Conservation (phyloP, 2,888 invertebrate species). For the Diplazon laetatorius region DNA sequence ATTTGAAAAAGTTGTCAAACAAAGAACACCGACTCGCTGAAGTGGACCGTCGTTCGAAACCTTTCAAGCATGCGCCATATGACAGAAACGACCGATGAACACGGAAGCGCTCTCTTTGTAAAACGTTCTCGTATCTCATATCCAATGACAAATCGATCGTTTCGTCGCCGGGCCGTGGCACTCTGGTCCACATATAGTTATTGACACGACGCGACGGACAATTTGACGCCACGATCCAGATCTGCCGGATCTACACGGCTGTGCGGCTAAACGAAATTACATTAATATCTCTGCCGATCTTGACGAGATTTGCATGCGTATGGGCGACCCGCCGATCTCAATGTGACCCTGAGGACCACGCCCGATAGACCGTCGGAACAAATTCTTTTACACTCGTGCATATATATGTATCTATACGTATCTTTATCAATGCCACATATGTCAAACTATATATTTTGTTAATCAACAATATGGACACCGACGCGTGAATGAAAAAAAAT, state of each 20-base stretch:
- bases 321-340: slow-evolving; percentile 12
- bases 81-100: slow-evolving; percentile 20
- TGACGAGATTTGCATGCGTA: slow-evolving; percentile 11
- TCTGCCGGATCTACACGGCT: too few species aligned
- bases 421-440: neutral
- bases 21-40: neutral
- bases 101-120: neutral
- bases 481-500: slow-evolving; percentile 9
- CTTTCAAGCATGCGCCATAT: slow-evolving; percentile 40
- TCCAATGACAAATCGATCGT: slow-evolving; percentile 33
- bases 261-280: neutral
- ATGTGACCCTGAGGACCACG: slow-evolving; percentile 45
- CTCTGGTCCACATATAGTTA: neutral
- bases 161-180: too few species aligned
- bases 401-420: neutral
- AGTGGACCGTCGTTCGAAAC: slow-evolving; percentile 17
- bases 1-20: too few species aligned
- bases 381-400: neutral
- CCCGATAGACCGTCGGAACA: slow-evolving; percentile 4
- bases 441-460: too few species aligned
- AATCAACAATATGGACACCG: neutral
- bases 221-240: slow-evolving; percentile 14
- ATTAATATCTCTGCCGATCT: slow-evolving; percentile 24
- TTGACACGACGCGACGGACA: neutral
- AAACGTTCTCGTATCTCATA: neutral